phyloP scores from a whole-genome alignment of 2,888 invertebrate species.

The Hydraecia micacea region DNA sequence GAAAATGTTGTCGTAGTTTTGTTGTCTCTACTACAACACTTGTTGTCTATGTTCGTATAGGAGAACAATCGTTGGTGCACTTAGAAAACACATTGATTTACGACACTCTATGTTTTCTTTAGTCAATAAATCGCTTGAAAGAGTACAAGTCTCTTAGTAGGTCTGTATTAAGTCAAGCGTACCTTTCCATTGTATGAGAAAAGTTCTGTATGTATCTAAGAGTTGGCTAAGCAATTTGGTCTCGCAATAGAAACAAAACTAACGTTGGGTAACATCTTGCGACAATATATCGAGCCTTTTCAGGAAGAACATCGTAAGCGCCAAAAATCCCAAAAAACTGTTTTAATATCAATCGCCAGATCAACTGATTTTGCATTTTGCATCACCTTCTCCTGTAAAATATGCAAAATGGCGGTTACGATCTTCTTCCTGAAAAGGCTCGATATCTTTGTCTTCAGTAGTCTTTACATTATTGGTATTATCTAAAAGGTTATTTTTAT shows the following conservation, averaged over 20 bases:
- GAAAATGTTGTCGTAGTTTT: slow-evolving; percentile 53
- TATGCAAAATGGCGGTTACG: no score
- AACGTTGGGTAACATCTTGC: slow-evolving; percentile 15
- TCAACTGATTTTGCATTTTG: no score
- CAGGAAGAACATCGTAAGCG: no score
- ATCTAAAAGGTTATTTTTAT: not conserved
- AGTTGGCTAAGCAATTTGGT: slow-evolving; percentile 42
- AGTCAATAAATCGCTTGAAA: slow-evolving; percentile 59
- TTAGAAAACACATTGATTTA: slow-evolving; percentile 71
- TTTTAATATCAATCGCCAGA: no score
- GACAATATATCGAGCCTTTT: no score
- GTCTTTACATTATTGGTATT: not conserved
- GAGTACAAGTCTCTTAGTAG: slow-evolving; percentile 48
- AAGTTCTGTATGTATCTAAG: slow-evolving; percentile 49
- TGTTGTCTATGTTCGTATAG: slow-evolving; percentile 27
- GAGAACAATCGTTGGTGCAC: slow-evolving; percentile 64
- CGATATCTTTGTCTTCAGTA: not conserved
- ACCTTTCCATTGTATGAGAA: slow-evolving; percentile 48
- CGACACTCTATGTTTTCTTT: slow-evolving; percentile 61
- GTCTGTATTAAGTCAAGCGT: slow-evolving; percentile 50
- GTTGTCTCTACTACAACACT: slow-evolving; percentile 30
- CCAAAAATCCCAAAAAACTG: no score
- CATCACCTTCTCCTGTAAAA: no score
- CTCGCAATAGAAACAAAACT: slow-evolving; percentile 49
- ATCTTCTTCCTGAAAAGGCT: no score